Base-by-base conservation (phyloP, 2,888 invertebrate species). In the Coelinius sp. region DNA sequence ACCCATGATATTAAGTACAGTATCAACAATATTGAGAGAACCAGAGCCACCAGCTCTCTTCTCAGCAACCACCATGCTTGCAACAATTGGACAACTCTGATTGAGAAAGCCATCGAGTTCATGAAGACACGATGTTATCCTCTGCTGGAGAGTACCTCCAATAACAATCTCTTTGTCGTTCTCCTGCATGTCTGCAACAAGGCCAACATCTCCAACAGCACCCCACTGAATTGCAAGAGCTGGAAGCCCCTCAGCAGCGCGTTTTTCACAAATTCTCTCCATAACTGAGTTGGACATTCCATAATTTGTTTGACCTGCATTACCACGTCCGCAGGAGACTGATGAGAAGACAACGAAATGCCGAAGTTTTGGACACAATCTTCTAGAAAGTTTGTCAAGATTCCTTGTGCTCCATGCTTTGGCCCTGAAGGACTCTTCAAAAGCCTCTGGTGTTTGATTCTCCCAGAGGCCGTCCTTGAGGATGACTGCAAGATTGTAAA, bases 1-100 rank as follows among this genome's bases (percentile, higher is more conserved):
- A 87, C 89, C 88, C 80, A 90, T 84, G 38, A 90, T 90, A 80
- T 92, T 91, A 70, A 93, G 90, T 1, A 95, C 93, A 24, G 94
- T 91, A 77, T 94, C 94, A 0, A 96, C 92, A 66, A 94, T 90
- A 80, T 91, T 92, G 41, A 91, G 91, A 67, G 92, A 90, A 0
- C 91, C 91, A 4, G 90, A 89, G 0, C 90, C 90, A 0, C 91
- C 91, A 0, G 90, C 89, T 77, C 91, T 90, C 88, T 95, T 96
- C 84, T 96, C 95, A 0, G 97, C 97, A 0, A 96, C 94, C 0
- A 97, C 95, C 89, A 96, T 95, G 77, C 95, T 95, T 0, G 93
- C 90, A 0, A 96, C 94, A 17, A 96, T 90, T 0, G 94, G 88
- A 0, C 89, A 87, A 2, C 88, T 83, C 5, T 83, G 85, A 74